These are phyloP conservation scores for Craterocephalus amniculus DNA, from an alignment of 2,797 vertebrate genomes.

Conservation along the genomic window DNA sequence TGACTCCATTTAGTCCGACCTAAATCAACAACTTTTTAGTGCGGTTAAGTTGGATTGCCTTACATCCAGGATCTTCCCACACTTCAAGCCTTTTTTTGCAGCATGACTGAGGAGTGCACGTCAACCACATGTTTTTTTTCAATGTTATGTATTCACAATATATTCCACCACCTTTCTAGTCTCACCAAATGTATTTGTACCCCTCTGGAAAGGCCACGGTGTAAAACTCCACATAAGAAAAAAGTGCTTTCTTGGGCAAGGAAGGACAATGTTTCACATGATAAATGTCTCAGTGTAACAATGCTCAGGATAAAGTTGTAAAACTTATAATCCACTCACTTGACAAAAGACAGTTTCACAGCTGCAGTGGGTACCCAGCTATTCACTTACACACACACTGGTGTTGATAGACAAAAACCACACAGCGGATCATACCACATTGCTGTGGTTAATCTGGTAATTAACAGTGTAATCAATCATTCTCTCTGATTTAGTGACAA, in stretches of 20 bases:
- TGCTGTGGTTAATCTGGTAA: conserved; percentile 60
- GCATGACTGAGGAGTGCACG: too few species aligned
- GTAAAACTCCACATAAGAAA: conserved; percentile 28
- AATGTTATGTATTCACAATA: conserved; percentile 44
- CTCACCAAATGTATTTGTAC: conserved; percentile 21
- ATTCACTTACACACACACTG: conserved; percentile 24
- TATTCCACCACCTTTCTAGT: conserved; percentile 45
- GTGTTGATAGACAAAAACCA: conserved; percentile 62
- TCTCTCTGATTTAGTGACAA: conserved; percentile 61
- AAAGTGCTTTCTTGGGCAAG: conserved; percentile 22
- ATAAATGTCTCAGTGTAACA: conserved; percentile 42
- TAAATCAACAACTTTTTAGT: conserved; percentile 73
- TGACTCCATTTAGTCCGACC: conserved; percentile 66
- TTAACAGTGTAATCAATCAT: conserved; percentile 74
- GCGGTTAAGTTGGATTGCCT: conserved; percentile 61
- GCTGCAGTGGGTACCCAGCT: conserved; percentile 28
- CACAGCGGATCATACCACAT: conserved; percentile 43
- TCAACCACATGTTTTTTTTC: too few species aligned
- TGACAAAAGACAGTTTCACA: conserved; percentile 39
- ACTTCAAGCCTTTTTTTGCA: conserved; percentile 53
- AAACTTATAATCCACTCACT: conserved; percentile 17
- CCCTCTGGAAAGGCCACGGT: conserved; percentile 21
- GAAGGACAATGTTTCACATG: too few species aligned
- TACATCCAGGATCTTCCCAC: conserved; percentile 53
- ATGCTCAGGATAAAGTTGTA: conserved; percentile 15